Conservation (phyloP, 2,888 invertebrate species). For the Lepeophtheirus nordmannii region DNA sequence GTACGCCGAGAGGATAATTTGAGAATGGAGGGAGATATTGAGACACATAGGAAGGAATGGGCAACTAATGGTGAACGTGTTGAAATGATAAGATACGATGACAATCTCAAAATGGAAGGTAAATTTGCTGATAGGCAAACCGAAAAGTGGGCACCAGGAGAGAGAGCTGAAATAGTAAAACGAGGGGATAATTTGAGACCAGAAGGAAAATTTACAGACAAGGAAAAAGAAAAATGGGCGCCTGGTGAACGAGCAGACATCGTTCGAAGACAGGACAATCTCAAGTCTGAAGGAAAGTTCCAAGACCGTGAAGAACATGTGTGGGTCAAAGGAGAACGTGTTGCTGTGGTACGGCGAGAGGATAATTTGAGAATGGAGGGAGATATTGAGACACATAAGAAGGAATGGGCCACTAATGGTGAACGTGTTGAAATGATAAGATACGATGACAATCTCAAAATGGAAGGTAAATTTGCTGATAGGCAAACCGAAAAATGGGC, state of each 20-base stretch:
- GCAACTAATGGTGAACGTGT: slow-evolving; percentile 31
- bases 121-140: slow-evolving; percentile 34
- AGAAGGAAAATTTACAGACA: slow-evolving; percentile 38
- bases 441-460: slow-evolving; percentile 38
- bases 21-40: slow-evolving; percentile 32
- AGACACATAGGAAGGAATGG: slow-evolving; percentile 28
- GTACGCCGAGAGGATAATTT: slow-evolving; percentile 24
- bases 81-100: slow-evolving; percentile 6
- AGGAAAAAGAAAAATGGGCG: slow-evolving; percentile 29
- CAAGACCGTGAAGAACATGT: slow-evolving; percentile 13
- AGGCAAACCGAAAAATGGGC: neutral
- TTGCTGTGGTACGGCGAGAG: slow-evolving; percentile 37
- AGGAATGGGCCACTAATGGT: slow-evolving; percentile 23
- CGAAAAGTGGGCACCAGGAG: slow-evolving; percentile 27
- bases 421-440: slow-evolving; percentile 27
- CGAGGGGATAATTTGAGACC: slow-evolving; percentile 39
- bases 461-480: slow-evolving; percentile 40
- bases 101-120: slow-evolving; percentile 28
- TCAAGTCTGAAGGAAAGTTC: slow-evolving; percentile 25
- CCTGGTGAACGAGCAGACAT: slow-evolving; percentile 5
- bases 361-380: slow-evolving; percentile 11
- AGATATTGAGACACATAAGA: neutral
- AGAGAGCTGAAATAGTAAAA: slow-evolving; percentile 27
- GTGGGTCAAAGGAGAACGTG: slow-evolving; percentile 36
- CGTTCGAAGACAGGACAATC: slow-evolving; percentile 19